Base-by-base conservation (phyloP, 2,113 vertebrate species). In the Hemibates koningsi region DNA sequence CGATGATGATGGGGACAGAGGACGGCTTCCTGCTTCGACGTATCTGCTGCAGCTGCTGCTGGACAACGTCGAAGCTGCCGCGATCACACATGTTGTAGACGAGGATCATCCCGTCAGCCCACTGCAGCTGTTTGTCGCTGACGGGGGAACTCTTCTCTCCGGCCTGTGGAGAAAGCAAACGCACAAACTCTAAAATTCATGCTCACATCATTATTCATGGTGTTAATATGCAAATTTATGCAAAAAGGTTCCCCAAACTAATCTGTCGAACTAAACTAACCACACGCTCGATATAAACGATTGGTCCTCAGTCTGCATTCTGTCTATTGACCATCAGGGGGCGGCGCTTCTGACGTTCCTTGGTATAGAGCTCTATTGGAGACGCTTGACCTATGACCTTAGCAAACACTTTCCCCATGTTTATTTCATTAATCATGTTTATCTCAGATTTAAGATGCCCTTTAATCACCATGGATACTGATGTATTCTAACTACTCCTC, bases 71-170 rank as follows among this genome's bases (percentile, higher is more conserved):
- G 10, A 91, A 91, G 85, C 87, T 89, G 85, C n/a, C 5, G 36
- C 82, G 87, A 83, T 91, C 85, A 2, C 90, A 91, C 79, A 91
- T 91, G 32, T 86, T 83, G 80, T 91, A 91, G 82, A 91, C 90
- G 5, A 89, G 85, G 16, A 91, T 61, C 43, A 89, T 19, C 6
- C 90, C 90, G 1, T 91, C 90, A 1, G 87, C 88, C 90, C 90
- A 91, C 85, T 89, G 90, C 52, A 91, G 88, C 82, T 80, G 90
- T 24, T 89, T 89, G 79, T 85, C 90, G 3, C 66, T 68, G 76
- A 84, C 6, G 21, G 71, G 48, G 13, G 24, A 32, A 0, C 43
- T 53, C 21, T 87, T 79, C 86, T 61, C 54, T 12, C 32, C 56
- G 0, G 48, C 19, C 86, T 88, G 81, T 17, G 32, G 32, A 21